Evolutionary conservation across 2,113 vertebrate genomes (phyloP), one percentile per base, ranked within the genome.

Genomic region (Poeciliopsis prolifica): DNA sequence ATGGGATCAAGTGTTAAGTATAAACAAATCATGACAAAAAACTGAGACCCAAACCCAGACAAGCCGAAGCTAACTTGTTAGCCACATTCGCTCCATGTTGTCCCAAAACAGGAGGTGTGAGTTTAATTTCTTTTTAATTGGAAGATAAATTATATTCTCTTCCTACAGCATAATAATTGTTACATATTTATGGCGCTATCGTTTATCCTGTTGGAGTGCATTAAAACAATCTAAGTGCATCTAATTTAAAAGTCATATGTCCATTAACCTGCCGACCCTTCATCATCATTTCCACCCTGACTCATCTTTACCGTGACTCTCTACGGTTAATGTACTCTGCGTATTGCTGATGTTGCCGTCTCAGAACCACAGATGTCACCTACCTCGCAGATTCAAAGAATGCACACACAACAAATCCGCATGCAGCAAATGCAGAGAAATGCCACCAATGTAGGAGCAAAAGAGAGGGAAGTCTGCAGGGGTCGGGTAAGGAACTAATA

Each of bases 301-400:
- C 86, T 87, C 82, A 77, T 87, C 84, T 75, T 69, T 14, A 26
- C 74, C 70, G 76, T 79, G 80, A 78, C 78, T 85, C 79, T 77
- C 82, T 65, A 15, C 29, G 31, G 79, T 84, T 84, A 76, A 84
- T 83, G 83, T 86, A 51, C 77, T 84, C 80, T 84, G 78, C 77
- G 82, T 79, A 76, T 58, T 84, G 89, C 77, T 73, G 75, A 78
- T 83, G 76, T 83, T 78, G 89, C 76, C 87, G 80, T 88, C 84
- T 90, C 89, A 24, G 84, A 83, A 68, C 35, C 68, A 77, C 75
- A 72, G 77, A 84, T 88, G 85, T 86, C 85, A 80, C 86, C 78
- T 65, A 67, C 44, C 68, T 28, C 68, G 64, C 68, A 44, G 30
- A 70, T 40, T 48, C 13, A 31, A 30, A 84, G 17, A 69, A 42